Percentiles rank a stretch among this genome's conserved stretches.
Evolutionary conservation across 2,888 invertebrate genomes (phyloP).

Genomic region (Cephus pygmeus): DNA sequence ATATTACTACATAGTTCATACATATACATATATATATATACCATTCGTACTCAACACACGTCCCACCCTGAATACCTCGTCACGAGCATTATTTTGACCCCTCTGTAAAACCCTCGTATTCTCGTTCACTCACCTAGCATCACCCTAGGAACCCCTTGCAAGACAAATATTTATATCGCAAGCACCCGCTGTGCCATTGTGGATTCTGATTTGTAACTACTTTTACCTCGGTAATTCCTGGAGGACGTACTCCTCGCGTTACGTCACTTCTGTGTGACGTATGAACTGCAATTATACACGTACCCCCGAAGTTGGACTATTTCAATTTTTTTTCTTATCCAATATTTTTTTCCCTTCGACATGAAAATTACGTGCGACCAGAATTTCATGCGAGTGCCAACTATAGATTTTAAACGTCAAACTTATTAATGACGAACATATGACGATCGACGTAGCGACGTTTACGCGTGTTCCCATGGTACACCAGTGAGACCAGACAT

Average conservation of each 20-base stretch:
- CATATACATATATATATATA: too few relatives aligned
- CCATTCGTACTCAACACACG: neutral
- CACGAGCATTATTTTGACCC: conserved; percentile 15
- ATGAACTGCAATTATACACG: neutral
- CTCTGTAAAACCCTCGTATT: conserved; percentile 7
- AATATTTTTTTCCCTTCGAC: neutral
- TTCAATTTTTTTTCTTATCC: neutral
- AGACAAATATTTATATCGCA: conserved; percentile 63
- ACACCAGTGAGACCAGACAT: conserved; percentile 25
- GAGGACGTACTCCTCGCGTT: neutral
- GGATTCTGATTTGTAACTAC: conserved; percentile 19
- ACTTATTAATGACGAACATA: conserved; percentile 32
- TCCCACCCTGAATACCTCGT: conserved; percentile 3
- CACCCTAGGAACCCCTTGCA: conserved; percentile 24
- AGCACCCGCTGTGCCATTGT: conserved; percentile 56
- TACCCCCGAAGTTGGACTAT: neutral
- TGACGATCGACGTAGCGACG: conserved; percentile 21
- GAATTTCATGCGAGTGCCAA: neutral
- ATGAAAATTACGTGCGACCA: neutral
- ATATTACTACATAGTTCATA: neutral
- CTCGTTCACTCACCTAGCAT: conserved; percentile 12
- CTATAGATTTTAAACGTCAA: neutral
- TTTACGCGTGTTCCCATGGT: conserved; percentile 35
- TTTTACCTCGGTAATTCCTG: conserved; percentile 17
- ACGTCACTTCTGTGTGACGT: neutral